Base-by-base conservation (phyloP, 2,797 vertebrate genomes). In the Graptemys geographica region DNA sequence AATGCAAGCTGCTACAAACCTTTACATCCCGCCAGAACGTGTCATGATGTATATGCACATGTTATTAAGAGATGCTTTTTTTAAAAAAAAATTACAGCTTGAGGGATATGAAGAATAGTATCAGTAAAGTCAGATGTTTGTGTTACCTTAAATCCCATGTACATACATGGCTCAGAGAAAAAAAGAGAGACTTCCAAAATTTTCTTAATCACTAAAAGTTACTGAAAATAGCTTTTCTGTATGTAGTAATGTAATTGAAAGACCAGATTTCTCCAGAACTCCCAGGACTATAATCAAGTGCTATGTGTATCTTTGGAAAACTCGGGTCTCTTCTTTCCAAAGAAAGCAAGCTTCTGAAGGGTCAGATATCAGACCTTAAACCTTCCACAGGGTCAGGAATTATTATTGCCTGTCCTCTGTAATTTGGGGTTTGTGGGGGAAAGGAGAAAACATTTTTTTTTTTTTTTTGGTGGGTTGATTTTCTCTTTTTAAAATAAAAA, bases 331-430 rank as follows among this genome's bases (percentile, higher is more conserved):
- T 56, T 97, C 94, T 97, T 96, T 96, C 97, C 96, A 97, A 96
- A 94, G 97, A 97, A 97, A 97, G 97, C 96, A 96, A 97, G 97
- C 94, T 95, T 90, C 94, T 94, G 94, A 96, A 96, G 97, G 96
- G 96, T 97, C 97, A 91, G 93, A 94, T 97, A 96, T 96, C 97
- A 97, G 97, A 97, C 96, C 97, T 97, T 97, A 92, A 95, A 97
- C 95, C 96, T 97, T 97, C 96, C 96, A 72, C 94, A 96, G 95
- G 96, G 95, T 97, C 97, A 96, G 96, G 92, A 94, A 55, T 88
- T 82, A 88, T 94, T 87, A 16, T 87, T 96, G 94, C 94, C 95
- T 94, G 94, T 94, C 95, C 94, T 47, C 25, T 49, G 74, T 49
- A 49, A 76, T 44, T 76, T 83, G 33, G 87, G 81, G 56, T 55